Evolutionary conservation across 2,113 vertebrate species (phyloP), one percentile per base, ranked within the genome.

Genomic region (Glaucomys volans): DNA sequence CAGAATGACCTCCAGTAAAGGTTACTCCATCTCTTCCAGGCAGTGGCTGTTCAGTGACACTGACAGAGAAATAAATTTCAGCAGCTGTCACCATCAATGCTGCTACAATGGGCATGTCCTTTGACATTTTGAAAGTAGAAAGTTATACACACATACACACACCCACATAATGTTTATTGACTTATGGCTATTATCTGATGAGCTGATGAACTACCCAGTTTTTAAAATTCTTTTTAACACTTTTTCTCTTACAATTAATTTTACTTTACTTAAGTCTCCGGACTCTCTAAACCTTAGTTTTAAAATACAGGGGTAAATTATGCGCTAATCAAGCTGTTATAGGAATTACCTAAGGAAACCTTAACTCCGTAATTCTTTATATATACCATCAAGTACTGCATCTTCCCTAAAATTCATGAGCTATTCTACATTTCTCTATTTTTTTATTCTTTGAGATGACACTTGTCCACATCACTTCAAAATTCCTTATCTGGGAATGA

Each of bases 41-140:
- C 35, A 90, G n/a, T 50, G 59, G 59, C 83, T 95, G 8, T n/a
- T 95, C 90, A 81, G 74, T 93, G 91, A 93, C 57, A 84, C 14
- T 83, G 82, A 95, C 26, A 88, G 86, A 67, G 35, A 95, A 93
- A 74, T 90, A 50, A 82, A n/a, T 95, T 87, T 62, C 20, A 85
- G 37, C 12, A 86, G 1, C 24, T 74, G 66, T 92, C 47, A 57
- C 72, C 75, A 69, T 18, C 32, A 30, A 93, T 64, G 16, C 54
- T 81, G 30, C 40, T 28, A 32, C 26, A 94, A 5, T 59, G 40
- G 24, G 9, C 44, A 57, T n/a, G n/a, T 50, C 35, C 28, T 93
- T 84, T 88, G 52, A 37, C 54, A 66, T 76, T 42, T 54, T 30
- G 1, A 59, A 90, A 83, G 20, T 75, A 52, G 77, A 91, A 57